Percentiles rank a stretch among this genome's conserved stretches.
These are phyloP conservation scores for Loxodonta africana DNA, from an alignment of 2,113 vertebrate species.

Conservation along the genomic window DNA sequence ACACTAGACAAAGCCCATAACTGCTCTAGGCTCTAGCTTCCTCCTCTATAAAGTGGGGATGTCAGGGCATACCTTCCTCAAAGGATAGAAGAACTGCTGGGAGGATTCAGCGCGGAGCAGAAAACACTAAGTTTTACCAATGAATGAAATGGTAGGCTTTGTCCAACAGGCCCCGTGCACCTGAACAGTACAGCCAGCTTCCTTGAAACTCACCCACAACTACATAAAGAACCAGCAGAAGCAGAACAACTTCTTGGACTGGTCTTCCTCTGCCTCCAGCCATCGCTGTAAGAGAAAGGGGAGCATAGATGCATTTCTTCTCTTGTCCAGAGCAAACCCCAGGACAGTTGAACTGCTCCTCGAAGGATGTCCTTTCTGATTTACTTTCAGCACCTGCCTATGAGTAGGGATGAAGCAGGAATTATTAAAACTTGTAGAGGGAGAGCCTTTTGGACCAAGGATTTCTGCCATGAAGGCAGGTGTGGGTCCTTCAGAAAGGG, in stretches of 20 bases:
- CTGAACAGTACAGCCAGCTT: background rate
- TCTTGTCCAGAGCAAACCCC: background rate
- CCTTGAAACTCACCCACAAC: background rate
- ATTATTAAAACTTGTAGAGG: too few species aligned
- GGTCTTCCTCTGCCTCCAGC: background rate
- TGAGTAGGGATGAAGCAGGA: background rate
- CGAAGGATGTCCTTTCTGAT: background rate
- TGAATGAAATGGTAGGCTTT: background rate
- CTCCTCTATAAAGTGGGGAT: too few species aligned
- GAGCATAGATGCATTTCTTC: rapidly evolving
- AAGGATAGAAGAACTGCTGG: background rate
- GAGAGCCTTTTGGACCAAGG: background rate
- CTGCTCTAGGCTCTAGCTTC: background rate
- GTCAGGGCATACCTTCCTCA: background rate
- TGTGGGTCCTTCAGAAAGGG: too few species aligned
- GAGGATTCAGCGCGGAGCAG: background rate
- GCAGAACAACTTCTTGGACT: background rate
- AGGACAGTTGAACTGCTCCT: background rate
- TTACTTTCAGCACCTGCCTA: background rate
- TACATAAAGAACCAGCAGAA: background rate
- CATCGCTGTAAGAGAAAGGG: background rate
- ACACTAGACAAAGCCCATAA: background rate
- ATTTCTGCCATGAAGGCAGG: background rate
- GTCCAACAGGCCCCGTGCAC: too few species aligned
- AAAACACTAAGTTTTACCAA: too few species aligned